Base-by-base conservation (phyloP, 2,113 vertebrate genomes). In the Chiloscyllium plagiosum region DNA sequence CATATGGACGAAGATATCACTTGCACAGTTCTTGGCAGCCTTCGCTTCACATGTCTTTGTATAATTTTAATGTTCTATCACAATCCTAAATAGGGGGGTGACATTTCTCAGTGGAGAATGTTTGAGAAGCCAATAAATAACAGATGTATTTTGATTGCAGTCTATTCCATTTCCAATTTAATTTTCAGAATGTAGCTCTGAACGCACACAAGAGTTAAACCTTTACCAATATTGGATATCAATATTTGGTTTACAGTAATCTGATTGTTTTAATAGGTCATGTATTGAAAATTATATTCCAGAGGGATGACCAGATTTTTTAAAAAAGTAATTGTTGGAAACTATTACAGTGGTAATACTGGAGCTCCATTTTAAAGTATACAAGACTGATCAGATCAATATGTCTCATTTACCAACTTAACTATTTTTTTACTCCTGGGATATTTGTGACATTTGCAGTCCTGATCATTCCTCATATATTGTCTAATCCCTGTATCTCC, bases 61-160 rank as follows among this genome's bases (percentile, higher is more conserved):
- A 66, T 56, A 92, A 37, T 92, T 66, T 66, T 92, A 92, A 61
- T 92, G 33, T 92, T 92, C 65, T 33, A 6, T 19, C 89, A 92
- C 89, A 33, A 65, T n/a, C 89, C 19, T 20, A n/a, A 17, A 66
- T 4, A 66, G 56, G 20, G 29, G n/a, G 37, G 72, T n/a, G 89
- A 22, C 37, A 92, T 19, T 66, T 66, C 29, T 10, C 89, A 92
- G 61, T 66, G 89, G 65, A 65, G 61, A 92, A 66, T 6, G 15
- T 37, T n/a, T n/a, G 61, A 66, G 89, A 56, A 66, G 89, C 3
- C 56, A 92, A 92, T 66, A 66, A 92, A 65, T 22, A 66, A 7
- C 89, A 92, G 61, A 92, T 92, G n/a, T n/a, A 92, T 92, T 92
- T 92, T 92, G 89, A 66, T 66, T 66, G 61, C 61, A 92, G 37